phyloP scores from a whole-genome alignment of 2,888 invertebrate genomes.

The Apamea sordens region DNA sequence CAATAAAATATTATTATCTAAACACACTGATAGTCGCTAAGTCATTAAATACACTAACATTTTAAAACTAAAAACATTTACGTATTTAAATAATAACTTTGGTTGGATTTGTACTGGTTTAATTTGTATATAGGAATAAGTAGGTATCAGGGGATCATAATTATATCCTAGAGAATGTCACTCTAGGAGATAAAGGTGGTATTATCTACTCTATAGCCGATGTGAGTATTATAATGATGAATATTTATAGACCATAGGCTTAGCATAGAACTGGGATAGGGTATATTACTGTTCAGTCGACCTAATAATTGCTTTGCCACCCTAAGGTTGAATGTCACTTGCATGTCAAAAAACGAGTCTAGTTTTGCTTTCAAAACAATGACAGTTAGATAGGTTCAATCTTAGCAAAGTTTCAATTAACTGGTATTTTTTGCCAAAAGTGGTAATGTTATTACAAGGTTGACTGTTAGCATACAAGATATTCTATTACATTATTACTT shows the following conservation, averaged over 20 bases:
- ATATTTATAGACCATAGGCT: not conserved
- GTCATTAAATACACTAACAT: conserved; percentile 26
- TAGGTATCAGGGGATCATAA: conserved; percentile 23
- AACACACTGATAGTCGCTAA: conserved; percentile 53
- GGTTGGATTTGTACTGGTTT: conserved; percentile 42
- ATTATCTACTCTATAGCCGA: conserved; percentile 13
- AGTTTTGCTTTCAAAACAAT: not conserved
- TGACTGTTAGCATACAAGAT: not conserved
- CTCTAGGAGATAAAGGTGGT: not conserved
- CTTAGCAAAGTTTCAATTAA: not conserved
- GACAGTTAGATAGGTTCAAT: not conserved
- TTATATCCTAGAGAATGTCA: not conserved
- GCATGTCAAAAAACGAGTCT: not conserved
- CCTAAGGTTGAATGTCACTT: not conserved
- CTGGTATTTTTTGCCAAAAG: not conserved
- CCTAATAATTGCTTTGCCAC: not conserved
- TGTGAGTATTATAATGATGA: conserved; percentile 30
- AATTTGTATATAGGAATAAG: conserved; percentile 15
- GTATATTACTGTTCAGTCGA: not conserved
- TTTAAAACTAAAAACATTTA: conserved; percentile 45
- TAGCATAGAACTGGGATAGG: not conserved
- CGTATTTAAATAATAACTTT: conserved; percentile 44
- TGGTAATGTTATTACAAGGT: not conserved
- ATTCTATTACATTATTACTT: not conserved
- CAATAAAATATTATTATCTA: conserved; percentile 43